A percentile compares a stretch with the other conserved stretches of the same genome.
Conservation (phyloP, 2,113 vertebrate species). For the Chrysochloris asiatica region DNA sequence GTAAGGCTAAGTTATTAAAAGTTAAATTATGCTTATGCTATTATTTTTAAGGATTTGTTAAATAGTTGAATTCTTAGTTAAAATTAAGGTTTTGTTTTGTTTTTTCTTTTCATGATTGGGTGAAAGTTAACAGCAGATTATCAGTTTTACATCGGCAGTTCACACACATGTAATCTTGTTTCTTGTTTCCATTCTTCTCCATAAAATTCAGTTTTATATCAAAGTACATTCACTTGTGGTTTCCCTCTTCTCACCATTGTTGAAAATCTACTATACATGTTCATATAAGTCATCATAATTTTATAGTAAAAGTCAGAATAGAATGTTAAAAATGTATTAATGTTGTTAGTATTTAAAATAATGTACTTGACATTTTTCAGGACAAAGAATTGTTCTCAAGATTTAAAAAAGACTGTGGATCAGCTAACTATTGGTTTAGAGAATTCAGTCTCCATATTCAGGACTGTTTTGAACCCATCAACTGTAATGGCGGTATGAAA, state of each 20-base stretch:
- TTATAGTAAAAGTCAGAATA: conserved; percentile 1
- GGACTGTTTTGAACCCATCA: conserved; percentile 42
- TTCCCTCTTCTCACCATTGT: background rate
- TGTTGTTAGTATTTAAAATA: conserved; percentile 33
- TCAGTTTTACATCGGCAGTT: too few species aligned
- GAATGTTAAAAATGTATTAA: background rate
- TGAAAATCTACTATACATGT: background rate
- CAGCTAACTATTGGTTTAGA: conserved; percentile 37
- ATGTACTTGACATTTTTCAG: conserved; percentile 68
- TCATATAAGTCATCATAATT: background rate
- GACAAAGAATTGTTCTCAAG: conserved; percentile 66
- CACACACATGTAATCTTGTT: too few species aligned
- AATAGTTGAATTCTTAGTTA: conserved; percentile 31
- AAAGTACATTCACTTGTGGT: background rate
- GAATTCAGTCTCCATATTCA: background rate
- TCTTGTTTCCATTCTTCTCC: too few species aligned
- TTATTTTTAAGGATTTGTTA: conserved; percentile 29
- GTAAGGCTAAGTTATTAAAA: conserved; percentile 40
- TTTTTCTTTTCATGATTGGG: too few species aligned
- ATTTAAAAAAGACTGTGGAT: conserved; percentile 53
- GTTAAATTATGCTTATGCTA: background rate
- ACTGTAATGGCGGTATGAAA: conserved; percentile 74
- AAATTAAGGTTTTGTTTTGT: too few species aligned
- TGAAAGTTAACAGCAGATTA: too few species aligned
- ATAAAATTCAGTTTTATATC: conserved; percentile 45